Percentiles rank a stretch among this genome's conserved stretches.
Evolutionary conservation across 2,113 vertebrate genomes (phyloP).

Genomic region (Microtus pennsylvanicus): DNA sequence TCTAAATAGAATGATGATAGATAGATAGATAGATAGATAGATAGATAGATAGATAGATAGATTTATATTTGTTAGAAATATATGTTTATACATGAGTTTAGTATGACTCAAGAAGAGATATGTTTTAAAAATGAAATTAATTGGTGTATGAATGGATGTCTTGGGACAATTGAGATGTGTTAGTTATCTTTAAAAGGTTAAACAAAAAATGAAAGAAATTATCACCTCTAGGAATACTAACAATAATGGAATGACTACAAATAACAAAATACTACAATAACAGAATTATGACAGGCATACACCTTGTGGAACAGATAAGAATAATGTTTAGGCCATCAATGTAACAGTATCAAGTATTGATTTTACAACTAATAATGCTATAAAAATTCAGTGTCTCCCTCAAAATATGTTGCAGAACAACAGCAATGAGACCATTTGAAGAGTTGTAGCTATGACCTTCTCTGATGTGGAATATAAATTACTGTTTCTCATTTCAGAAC

Average conservation of each 20-base stretch:
- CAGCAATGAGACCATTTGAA: background rate
- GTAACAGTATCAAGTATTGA: background rate
- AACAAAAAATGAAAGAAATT: background rate
- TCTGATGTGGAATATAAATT: background rate
- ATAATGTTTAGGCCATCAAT: background rate
- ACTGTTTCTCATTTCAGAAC: background rate
- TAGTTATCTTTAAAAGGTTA: background rate
- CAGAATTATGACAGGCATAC: background rate
- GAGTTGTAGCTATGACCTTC: background rate
- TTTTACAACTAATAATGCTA: constrained; percentile 21
- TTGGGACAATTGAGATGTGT: background rate
- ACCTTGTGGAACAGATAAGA: background rate
- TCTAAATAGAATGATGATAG: background rate
- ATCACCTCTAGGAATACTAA: background rate
- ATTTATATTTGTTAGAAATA: background rate
- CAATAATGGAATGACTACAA: too few relatives aligned
- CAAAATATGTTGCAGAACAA: background rate
- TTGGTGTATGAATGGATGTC: background rate
- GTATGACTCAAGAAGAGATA: background rate
- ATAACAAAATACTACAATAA: background rate
- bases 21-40: too few relatives aligned
- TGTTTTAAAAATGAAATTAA: constrained; percentile 5
- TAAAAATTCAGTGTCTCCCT: background rate
- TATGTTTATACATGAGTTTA: too few relatives aligned
- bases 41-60: too few relatives aligned